phyloP scores from a whole-genome alignment of 2,888 invertebrate species.

The Asteroscopus sphinx region DNA sequence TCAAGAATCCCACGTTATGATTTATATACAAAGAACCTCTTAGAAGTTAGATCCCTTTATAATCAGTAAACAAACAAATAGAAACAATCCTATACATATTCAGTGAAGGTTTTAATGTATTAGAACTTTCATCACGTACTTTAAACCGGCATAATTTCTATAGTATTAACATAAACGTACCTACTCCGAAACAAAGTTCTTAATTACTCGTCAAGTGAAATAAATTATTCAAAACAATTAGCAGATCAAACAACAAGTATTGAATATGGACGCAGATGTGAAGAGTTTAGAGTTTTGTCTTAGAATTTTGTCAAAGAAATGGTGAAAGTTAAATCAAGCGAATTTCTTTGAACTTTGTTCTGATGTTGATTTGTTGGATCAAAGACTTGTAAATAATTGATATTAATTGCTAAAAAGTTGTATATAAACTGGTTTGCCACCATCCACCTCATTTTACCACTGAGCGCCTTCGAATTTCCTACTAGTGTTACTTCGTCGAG shows the following conservation, averaged over 20 bases:
- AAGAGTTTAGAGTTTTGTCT: slow-evolving; percentile 39
- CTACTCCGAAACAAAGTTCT: slow-evolving; percentile 72
- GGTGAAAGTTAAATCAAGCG: slow-evolving; percentile 23
- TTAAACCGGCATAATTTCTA: slow-evolving; percentile 71
- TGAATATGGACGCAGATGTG: slow-evolving; percentile 62
- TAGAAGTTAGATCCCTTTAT: slow-evolving; percentile 48
- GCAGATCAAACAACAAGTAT: slow-evolving; percentile 70
- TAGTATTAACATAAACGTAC: slow-evolving; percentile 75
- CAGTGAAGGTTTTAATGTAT: slow-evolving; percentile 68
- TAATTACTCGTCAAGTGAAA: slow-evolving; percentile 80
- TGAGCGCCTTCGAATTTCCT: no score
- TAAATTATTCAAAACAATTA: slow-evolving; percentile 83
- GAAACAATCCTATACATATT: slow-evolving; percentile 72
- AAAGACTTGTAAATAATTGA: slow-evolving; percentile 25
- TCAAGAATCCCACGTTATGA: slow-evolving; percentile 32
- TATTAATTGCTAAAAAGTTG: slow-evolving; percentile 9
- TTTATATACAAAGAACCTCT: slow-evolving; percentile 45
- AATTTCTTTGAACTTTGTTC: slow-evolving; percentile 19
- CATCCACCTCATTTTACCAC: no score
- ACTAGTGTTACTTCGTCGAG: no score
- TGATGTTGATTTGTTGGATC: slow-evolving; percentile 8
- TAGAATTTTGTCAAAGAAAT: slow-evolving; percentile 26
- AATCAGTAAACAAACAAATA: slow-evolving; percentile 53
- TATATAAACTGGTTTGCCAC: no score
- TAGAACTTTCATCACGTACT: slow-evolving; percentile 78